These are phyloP conservation scores for Drosophila oshimai DNA, from an alignment of 1,140 invertebrate genomes.

Conservation along the genomic window DNA sequence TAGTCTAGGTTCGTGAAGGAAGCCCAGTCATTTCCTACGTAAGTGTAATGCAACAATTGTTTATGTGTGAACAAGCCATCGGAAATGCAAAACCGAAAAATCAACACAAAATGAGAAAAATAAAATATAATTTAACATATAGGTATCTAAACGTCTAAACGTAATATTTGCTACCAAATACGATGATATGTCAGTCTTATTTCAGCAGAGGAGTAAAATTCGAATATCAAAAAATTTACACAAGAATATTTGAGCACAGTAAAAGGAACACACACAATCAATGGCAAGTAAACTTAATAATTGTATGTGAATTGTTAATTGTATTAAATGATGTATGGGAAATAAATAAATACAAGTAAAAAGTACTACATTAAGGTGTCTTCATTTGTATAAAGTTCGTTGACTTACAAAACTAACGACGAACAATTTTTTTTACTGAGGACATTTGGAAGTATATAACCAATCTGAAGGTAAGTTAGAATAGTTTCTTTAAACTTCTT, in stretches of 20 bases:
- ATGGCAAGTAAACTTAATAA: slow-evolving; percentile 75
- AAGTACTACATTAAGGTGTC: neutral
- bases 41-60: slow-evolving; percentile 36
- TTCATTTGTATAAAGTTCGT: too few relatives aligned
- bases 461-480: too few relatives aligned
- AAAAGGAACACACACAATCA: slow-evolving; percentile 68
- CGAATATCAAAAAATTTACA: slow-evolving; percentile 61
- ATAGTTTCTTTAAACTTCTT: too few relatives aligned
- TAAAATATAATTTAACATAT: slow-evolving; percentile 24
- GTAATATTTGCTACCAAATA: slow-evolving; percentile 36
- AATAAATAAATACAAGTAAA: slow-evolving; percentile 48
- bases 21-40: slow-evolving; percentile 30
- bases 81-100: slow-evolving; percentile 11
- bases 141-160: slow-evolving; percentile 18
- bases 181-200: slow-evolving; percentile 31
- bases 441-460: too few relatives aligned
- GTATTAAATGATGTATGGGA: slow-evolving; percentile 74
- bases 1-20: slow-evolving; percentile 31
- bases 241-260: slow-evolving; percentile 46
- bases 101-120: slow-evolving; percentile 6
- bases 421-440: too few relatives aligned
- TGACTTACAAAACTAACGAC: too few relatives aligned
- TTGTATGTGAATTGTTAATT: slow-evolving; percentile 78
- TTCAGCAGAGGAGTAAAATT: neutral
- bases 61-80: slow-evolving; percentile 34